These are phyloP conservation scores for Neolamprologus brichardi DNA, from an alignment of 2,113 vertebrate genomes.

Conservation along the genomic window DNA sequence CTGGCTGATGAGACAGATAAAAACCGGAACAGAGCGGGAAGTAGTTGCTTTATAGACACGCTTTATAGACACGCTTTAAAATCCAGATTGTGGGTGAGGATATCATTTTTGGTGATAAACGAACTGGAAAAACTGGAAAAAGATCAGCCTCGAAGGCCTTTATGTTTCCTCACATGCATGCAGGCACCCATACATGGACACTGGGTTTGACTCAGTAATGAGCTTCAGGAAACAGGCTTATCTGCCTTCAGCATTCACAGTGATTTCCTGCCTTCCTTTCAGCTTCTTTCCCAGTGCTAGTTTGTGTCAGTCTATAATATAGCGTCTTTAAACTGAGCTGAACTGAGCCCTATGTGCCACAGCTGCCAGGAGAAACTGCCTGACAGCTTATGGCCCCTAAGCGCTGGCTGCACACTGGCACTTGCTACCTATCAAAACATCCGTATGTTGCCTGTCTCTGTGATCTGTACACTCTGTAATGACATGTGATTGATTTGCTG, in stretches of 20 bases:
- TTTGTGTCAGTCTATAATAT: not conserved
- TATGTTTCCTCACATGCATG: not conserved
- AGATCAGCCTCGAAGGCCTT: not conserved
- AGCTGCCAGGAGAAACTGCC: constrained; percentile 10
- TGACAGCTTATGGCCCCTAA: constrained; percentile 15
- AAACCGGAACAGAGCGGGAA: not conserved
- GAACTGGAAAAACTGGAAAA: not conserved
- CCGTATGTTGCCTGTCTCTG: not conserved
- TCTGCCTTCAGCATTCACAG: constrained; percentile 38
- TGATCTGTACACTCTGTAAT: not conserved
- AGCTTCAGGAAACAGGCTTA: constrained; percentile 53
- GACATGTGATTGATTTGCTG: not conserved
- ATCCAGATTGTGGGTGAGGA: not conserved
- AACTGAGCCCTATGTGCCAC: not conserved
- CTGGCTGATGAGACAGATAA: not conserved
- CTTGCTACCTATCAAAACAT: constrained; percentile 17
- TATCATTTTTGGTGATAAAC: not conserved
- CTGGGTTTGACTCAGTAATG: constrained; percentile 19
- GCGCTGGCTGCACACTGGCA: not conserved
- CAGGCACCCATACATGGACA: not conserved
- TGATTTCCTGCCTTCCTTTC: constrained; percentile 17
- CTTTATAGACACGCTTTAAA: not conserved
- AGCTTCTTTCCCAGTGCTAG: not conserved
- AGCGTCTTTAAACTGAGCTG: not conserved
- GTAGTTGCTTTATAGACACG: not conserved